Percentiles rank a stretch among this genome's conserved stretches.
These are phyloP conservation scores for Eubucco bourcierii DNA, from an alignment of 2,113 vertebrate species.

Conservation along the genomic window DNA sequence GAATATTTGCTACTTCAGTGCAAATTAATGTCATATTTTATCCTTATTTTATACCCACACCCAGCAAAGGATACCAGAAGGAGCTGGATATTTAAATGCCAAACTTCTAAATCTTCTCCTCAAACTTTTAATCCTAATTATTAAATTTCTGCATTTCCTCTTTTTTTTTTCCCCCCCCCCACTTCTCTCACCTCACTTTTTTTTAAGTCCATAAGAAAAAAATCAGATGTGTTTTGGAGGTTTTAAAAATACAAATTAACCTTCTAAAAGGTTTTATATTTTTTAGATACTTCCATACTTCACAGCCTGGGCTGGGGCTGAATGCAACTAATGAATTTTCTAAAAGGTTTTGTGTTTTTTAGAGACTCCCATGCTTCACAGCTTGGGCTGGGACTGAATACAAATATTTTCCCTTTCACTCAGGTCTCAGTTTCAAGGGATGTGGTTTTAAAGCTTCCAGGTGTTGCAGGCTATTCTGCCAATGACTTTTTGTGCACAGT, in stretches of 20 bases:
- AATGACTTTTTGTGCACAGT: background rate
- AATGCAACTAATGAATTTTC: background rate
- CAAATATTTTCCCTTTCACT: background rate
- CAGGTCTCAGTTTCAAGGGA: background rate
- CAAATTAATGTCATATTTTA: conserved; percentile 63
- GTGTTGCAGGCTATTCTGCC: background rate
- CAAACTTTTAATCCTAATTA: background rate
- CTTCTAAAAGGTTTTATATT: background rate
- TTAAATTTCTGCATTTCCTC: background rate
- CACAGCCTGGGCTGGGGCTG: background rate
- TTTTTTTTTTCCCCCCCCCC: background rate
- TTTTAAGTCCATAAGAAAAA: background rate
- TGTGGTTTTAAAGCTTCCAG: background rate
- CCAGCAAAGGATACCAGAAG: conserved; percentile 27
- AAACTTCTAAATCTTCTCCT: conserved; percentile 25
- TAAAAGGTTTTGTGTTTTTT: too few species aligned
- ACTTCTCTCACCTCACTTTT: background rate
- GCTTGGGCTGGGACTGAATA: too few species aligned
- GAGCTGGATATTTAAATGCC: conserved; percentile 33
- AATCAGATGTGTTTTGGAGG: background rate
- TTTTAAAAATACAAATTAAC: background rate
- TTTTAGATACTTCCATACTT: background rate
- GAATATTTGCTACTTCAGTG: conserved; percentile 58
- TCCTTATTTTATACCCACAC: conserved; percentile 16
- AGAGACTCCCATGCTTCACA: too few species aligned